A percentile compares a stretch with the other conserved stretches of the same genome.
phyloP scores from a whole-genome alignment of 1,140 invertebrate species.

The Elysia chlorotica region DNA sequence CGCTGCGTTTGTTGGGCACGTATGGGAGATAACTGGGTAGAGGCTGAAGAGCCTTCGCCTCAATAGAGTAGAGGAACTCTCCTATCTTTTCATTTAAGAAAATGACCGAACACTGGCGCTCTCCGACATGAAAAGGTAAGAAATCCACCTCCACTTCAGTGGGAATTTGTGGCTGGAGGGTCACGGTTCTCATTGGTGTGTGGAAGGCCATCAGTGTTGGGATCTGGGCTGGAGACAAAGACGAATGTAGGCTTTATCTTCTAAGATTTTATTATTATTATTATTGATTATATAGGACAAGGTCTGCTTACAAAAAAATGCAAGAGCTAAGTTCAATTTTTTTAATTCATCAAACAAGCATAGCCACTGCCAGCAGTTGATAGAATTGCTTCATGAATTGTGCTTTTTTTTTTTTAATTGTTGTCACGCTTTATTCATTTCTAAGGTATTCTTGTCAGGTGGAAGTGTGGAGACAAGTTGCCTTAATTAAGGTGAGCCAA shows the following conservation, averaged over 20 bases:
- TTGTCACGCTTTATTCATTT: not conserved
- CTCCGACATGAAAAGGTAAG: constrained; percentile 57
- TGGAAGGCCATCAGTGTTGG: constrained; percentile 55
- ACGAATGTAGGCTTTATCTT: not conserved
- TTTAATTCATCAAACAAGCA: not conserved
- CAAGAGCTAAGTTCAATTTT: not conserved
- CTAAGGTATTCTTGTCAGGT: not conserved
- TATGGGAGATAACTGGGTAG: constrained; percentile 50
- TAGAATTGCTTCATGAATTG: no score
- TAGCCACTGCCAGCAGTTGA: no score
- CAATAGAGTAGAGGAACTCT: constrained; percentile 61
- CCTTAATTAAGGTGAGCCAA: no score
- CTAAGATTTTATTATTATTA: no score
- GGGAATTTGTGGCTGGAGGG: constrained; percentile 37
- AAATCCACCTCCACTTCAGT: constrained; percentile 54
- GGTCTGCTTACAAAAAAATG: no score
- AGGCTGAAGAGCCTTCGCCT: constrained; percentile 52
- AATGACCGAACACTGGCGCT: constrained; percentile 56
- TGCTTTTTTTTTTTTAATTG: no score
- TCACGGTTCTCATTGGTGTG: constrained; percentile 40
- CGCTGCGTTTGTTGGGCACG: constrained; percentile 42
- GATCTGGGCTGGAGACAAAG: constrained; percentile 20
- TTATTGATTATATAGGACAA: no score
- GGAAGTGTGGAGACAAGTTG: no score
- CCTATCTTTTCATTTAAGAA: constrained; percentile 59